These are phyloP conservation scores for Ophion obscuratus DNA, from an alignment of 2,888 invertebrate species.

Conservation along the genomic window DNA sequence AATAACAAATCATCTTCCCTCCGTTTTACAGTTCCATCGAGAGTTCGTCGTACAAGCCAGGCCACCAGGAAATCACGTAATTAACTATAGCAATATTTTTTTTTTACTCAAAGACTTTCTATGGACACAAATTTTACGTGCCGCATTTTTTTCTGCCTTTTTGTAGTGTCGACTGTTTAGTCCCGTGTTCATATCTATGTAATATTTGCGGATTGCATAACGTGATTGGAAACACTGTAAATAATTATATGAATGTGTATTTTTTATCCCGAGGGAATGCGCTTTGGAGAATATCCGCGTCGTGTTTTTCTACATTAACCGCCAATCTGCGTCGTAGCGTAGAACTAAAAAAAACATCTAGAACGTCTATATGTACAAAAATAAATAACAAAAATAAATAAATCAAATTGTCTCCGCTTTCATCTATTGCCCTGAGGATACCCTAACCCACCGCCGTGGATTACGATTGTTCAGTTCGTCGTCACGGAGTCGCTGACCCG, in stretches of 20 bases:
- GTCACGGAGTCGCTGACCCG: slow-evolving; percentile 88
- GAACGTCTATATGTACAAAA: too few species aligned
- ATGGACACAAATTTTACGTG: neutral
- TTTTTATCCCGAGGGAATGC: too few species aligned
- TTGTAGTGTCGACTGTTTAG: neutral
- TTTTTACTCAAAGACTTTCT: too few species aligned
- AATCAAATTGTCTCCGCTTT: neutral
- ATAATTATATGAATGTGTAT: too few species aligned
- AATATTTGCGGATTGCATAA: too few species aligned
- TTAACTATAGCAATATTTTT: too few species aligned
- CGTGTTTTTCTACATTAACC: too few species aligned
- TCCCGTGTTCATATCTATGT: neutral
- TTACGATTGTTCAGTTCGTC: slow-evolving; percentile 52
- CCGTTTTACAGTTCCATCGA: slow-evolving; percentile 12
- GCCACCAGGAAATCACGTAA: too few species aligned
- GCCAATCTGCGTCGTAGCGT: too few species aligned
- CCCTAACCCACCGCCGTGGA: slow-evolving; percentile 70
- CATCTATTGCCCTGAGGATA: slow-evolving; percentile 48
- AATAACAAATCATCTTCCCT: neutral
- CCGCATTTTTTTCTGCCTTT: neutral
- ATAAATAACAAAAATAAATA: neutral
- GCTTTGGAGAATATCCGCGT: too few species aligned
- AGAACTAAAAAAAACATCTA: neutral
- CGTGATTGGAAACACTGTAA: too few species aligned
- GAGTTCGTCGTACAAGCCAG: slow-evolving; percentile 21